phyloP scores from a whole-genome alignment of 2,888 invertebrate genomes.

The Lithodes maja region DNA sequence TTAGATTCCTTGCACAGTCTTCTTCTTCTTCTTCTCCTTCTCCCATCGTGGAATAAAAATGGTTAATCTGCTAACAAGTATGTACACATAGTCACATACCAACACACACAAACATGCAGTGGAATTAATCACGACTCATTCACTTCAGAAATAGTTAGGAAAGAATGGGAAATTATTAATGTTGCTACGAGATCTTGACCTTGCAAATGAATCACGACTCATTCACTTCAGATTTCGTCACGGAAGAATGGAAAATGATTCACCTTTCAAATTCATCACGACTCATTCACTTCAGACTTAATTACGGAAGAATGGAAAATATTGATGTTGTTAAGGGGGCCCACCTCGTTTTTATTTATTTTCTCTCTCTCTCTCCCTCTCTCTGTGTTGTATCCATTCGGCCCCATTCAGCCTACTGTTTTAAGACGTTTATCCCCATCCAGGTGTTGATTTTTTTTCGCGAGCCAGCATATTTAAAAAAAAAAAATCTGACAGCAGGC shows the following conservation, averaged over 20 bases:
- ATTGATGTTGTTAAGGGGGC: no score
- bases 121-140: background rate
- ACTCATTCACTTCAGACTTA: background rate
- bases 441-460: no score
- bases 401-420: no score
- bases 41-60: background rate
- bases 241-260: background rate
- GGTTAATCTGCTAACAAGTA: slow-evolving; percentile 13
- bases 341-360: no score
- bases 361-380: no score
- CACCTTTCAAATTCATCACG: no score
- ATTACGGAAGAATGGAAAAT: background rate
- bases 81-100: slow-evolving; percentile 5
- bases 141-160: background rate
- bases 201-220: no score
- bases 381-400: no score
- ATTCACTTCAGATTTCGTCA: background rate
- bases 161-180: background rate
- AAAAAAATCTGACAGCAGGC: no score
- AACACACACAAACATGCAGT: slow-evolving; percentile 17
- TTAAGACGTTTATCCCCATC: no score
- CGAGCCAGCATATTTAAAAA: no score
- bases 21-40: background rate
- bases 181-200: no score
- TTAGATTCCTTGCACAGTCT: slow-evolving; percentile 20